Base-by-base conservation (phyloP, 2,113 vertebrate species). In the Semicossyphus pulcher region DNA sequence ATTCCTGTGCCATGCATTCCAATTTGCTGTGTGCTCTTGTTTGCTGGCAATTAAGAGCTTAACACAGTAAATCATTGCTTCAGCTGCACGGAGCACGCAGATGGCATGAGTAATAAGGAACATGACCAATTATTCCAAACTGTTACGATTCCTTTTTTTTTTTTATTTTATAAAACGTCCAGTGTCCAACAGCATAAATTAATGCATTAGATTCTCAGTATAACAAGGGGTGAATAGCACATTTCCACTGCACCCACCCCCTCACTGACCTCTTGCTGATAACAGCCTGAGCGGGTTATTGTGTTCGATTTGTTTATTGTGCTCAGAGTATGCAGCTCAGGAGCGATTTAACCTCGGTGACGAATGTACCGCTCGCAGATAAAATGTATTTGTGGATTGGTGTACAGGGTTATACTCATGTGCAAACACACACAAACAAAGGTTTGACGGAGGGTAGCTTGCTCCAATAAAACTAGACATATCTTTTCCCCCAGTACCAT, bases 31-130 rank as follows among this genome's bases (percentile, higher is more conserved):
- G 3, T 49, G 4, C 47, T 62, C 52, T 44, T 57, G 29, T 84
- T 86, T 80, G 41, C 48, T 37, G 41, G 57, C 64, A 86, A 86
- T 86, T 87, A 90, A 28, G 47, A 80, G 32, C 72, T 69, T 83
- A 84, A 84, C 57, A 23, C 54, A 52, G 83, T 76, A 72, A 88
- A 85, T 80, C 66, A 57, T 49, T 81, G 81, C 70, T 60, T 59
- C 36, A 62, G 45, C 65, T 61, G 56, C 20, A 28, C 16, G 34
- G 48, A 63, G 45, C 83, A 83, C 16, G 58, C 70, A 81, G 56
- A 75, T 64, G 63, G 57, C 42, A 72, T 63, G 44, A 78, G 59
- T 41, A 58, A 84, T 52, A 70, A 66, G 62, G 18, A 60, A 75
- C 70, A 66, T 39, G 51, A 68, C 25, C 45, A 83, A 73, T 81